Evolutionary conservation across 2,113 vertebrate species (phyloP).

Genomic region (Pelobates fuscus): DNA sequence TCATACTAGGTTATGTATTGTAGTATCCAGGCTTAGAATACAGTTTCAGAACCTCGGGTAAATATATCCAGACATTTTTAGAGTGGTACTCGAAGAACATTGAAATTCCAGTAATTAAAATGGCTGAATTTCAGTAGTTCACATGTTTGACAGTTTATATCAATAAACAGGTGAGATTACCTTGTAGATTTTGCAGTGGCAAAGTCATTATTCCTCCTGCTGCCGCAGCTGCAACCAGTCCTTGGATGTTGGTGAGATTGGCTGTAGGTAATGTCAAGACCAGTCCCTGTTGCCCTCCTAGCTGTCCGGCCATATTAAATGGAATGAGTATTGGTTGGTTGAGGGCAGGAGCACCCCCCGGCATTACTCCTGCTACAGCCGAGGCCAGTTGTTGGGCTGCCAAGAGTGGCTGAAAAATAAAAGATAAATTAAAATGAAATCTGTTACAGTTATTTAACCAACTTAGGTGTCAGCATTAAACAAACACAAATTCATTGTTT

Average conservation of each 20-base stretch:
- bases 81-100: too few relatives aligned
- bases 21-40: too few relatives aligned
- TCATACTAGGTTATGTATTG: too few relatives aligned
- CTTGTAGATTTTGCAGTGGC: constrained; percentile 98
- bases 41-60: too few relatives aligned
- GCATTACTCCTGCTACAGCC: constrained; percentile 92
- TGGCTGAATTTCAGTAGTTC: too few relatives aligned
- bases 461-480: too few relatives aligned
- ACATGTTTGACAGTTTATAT: too few relatives aligned
- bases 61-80: too few relatives aligned
- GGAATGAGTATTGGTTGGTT: constrained; percentile 98
- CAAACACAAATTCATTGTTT: too few relatives aligned
- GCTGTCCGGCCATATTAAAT: constrained; percentile 94
- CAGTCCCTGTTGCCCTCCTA: constrained; percentile 95
- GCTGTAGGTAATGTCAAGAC: constrained; percentile 93
- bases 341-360: constrained; percentile 83
- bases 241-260: constrained; percentile 91
- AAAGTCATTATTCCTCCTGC: constrained; percentile 98
- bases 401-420: constrained; percentile 82
- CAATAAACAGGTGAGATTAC: too few relatives aligned
- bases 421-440: constrained; percentile 47
- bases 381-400: constrained; percentile 94
- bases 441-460: background rate
- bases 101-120: too few relatives aligned
- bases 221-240: constrained; percentile 95